Conservation (phyloP, 2,113 vertebrate genomes). For the Brachionichthys hirsutus region DNA sequence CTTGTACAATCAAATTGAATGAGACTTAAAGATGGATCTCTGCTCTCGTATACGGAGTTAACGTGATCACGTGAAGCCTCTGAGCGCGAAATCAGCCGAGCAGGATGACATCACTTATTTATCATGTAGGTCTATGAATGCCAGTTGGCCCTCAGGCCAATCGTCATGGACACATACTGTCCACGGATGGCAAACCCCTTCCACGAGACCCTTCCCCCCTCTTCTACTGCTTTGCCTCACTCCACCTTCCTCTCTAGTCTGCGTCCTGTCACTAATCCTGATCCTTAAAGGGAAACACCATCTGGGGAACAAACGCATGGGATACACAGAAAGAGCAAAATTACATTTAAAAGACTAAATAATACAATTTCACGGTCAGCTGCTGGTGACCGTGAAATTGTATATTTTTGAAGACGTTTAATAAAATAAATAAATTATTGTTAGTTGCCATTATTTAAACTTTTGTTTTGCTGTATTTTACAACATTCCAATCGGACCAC, state of each 20-base stretch:
- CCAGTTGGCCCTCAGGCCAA: constrained; percentile 45
- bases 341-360: neutral
- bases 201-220: constrained; percentile 41
- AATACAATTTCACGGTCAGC: too few relatives aligned
- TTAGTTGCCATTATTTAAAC: neutral
- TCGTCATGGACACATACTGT: constrained; percentile 53
- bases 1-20: too few relatives aligned
- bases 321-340: neutral
- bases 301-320: constrained; percentile 18
- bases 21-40: neutral
- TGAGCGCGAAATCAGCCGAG: constrained; percentile 25
- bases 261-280: constrained; percentile 67
- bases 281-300: constrained; percentile 70
- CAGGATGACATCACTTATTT: constrained; percentile 53
- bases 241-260: constrained; percentile 34
- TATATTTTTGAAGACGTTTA: too few relatives aligned
- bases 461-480: neutral
- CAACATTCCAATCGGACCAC: neutral
- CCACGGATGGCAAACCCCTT: constrained; percentile 2
- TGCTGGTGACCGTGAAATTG: too few relatives aligned
- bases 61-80: neutral
- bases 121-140: constrained; percentile 28
- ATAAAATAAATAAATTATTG: too few relatives aligned
- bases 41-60: neutral
- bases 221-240: constrained; percentile 21